These are phyloP conservation scores for Haemorhous mexicanus DNA, from an alignment of 2,113 vertebrate genomes.

Conservation along the genomic window DNA sequence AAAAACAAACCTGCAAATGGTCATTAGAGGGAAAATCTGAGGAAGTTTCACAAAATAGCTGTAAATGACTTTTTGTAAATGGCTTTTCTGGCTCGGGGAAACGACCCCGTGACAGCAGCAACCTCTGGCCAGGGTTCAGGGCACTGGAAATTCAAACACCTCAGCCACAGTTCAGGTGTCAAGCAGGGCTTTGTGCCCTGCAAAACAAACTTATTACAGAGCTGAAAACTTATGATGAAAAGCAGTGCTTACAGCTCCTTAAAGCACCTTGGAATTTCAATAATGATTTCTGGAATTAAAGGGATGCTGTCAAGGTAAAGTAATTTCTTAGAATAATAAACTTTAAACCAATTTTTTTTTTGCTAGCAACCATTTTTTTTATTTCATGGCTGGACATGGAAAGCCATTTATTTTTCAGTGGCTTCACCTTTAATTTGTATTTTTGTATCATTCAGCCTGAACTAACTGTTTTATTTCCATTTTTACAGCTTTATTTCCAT, in stretches of 20 bases:
- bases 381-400: background rate
- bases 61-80: background rate
- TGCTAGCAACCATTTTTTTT: background rate
- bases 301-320: background rate
- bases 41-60: background rate
- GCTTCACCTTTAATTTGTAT: background rate
- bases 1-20: background rate
- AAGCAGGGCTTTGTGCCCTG: background rate
- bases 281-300: conserved; percentile 5
- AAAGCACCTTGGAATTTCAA: background rate
- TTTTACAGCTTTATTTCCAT: background rate
- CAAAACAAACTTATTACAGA: background rate
- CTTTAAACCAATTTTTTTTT: background rate
- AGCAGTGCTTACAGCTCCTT: background rate
- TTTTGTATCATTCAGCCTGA: background rate
- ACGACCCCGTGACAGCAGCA: background rate
- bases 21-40: conserved; percentile 48
- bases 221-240: conserved; percentile 49
- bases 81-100: background rate
- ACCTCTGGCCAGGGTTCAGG: background rate
- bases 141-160: background rate
- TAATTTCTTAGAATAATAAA: background rate
- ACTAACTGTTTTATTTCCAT: background rate
- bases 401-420: background rate
- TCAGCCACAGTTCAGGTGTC: conserved; percentile 17